phyloP scores from a whole-genome alignment of 2,888 invertebrate species.

The Calameuta idolon region DNA sequence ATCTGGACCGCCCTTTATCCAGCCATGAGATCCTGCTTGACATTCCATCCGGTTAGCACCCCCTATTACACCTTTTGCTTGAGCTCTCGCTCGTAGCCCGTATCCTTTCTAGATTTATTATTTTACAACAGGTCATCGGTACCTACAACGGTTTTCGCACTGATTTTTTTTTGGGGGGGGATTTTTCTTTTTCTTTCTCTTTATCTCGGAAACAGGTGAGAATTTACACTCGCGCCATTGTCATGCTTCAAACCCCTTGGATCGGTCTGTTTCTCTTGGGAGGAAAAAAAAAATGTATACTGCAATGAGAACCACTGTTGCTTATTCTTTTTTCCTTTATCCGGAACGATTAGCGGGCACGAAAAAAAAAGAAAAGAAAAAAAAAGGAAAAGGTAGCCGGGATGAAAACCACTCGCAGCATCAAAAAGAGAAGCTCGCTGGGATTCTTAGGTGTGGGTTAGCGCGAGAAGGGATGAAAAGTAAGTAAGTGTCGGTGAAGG shows the following conservation, averaged over 20 bases:
- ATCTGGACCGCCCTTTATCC: constrained; percentile 1
- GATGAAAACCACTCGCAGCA: too few species aligned
- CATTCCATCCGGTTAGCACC: constrained; percentile 10
- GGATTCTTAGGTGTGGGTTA: background rate
- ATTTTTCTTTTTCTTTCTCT: background rate
- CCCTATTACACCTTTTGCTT: constrained; percentile 2
- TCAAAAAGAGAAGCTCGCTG: background rate
- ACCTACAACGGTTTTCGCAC: constrained; percentile 13
- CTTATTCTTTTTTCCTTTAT: background rate
- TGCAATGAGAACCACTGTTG: background rate
- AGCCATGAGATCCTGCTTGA: background rate
- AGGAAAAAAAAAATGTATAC: background rate
- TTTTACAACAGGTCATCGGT: constrained; percentile 29
- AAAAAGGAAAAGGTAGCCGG: too few species aligned
- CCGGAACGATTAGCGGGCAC: background rate
- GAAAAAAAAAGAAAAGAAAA: too few species aligned
- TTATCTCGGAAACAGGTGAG: background rate
- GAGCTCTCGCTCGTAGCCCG: background rate
- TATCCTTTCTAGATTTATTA: constrained; percentile 30
- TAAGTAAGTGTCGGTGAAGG: background rate
- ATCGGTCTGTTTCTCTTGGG: background rate
- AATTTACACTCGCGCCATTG: background rate
- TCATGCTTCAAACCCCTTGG: background rate
- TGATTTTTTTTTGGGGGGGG: background rate
- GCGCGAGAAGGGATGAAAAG: background rate